Evolutionary conservation across 2,797 vertebrate species (phyloP), one percentile per base, ranked within the genome.

Genomic region (Diglossa cyanea): DNA sequence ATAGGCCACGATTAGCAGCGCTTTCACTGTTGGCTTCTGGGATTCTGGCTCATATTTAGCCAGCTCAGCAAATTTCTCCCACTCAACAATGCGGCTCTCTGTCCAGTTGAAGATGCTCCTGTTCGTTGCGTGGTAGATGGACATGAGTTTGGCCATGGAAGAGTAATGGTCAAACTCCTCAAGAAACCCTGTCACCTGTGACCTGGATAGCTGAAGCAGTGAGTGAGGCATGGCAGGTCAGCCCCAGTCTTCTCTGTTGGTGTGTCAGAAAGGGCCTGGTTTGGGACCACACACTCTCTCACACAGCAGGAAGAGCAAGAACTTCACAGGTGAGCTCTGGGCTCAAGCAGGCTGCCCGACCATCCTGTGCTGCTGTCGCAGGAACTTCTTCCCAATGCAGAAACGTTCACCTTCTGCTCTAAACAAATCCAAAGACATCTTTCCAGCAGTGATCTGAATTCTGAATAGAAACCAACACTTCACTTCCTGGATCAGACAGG

Each of bases 71-170:
- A 97, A 97, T 10, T 84, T 94, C 86, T 97, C 91, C 97, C 97
- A 97, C 86, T 97, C 97, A 25, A 92, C 48, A 44, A 97, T 94
- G 63, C 54, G 54, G 40, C 90, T 96, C 67, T 96, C 92, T 45
- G 97, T 96, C 95, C 96, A 97, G 71, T 96, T 97, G 95, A 96
- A 96, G 39, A 51, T 42, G 18, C 90, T 96, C 70, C 91, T 93
- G 68, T 97, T 97, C 39, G 48, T 83, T 45, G 72, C 4, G 3
- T 88, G 94, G 89, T 95, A 96, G 58, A 45, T 31, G 44, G 94
- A 83, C 86, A 94, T 67, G 79, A 96, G 75, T 17, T 83, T 89
- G 67, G 68, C 61, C 84, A 94, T 70, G 39, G 94, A 96, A 40
- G 92, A 90, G 40, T 96, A 92, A 51, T 19, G 70, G 31, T 62